Evolutionary conservation across 2,888 invertebrate genomes (phyloP).

Genomic region (Chrysodeixis includens): DNA sequence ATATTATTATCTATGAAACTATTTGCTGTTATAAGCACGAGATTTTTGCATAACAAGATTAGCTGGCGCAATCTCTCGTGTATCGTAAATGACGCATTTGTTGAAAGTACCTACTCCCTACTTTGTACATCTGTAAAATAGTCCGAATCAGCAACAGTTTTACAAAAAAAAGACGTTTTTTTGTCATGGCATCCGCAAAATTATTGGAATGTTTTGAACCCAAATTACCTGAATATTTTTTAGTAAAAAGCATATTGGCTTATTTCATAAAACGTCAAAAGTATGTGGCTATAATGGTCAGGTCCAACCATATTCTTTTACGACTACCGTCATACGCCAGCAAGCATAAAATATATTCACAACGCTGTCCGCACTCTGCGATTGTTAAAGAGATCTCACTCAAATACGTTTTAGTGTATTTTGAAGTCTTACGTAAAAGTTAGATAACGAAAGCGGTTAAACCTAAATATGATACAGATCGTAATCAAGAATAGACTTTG

Average conservation of each 20-base stretch:
- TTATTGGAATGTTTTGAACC: too few species aligned
- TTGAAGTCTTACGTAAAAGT: constrained; percentile 14
- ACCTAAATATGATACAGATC: neutral
- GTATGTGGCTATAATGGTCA: neutral
- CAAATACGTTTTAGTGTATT: neutral
- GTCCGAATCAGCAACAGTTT: too few species aligned
- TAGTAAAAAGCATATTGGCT: neutral
- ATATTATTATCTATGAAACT: constrained; percentile 22
- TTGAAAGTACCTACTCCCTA: too few species aligned
- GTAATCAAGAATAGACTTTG: neutral
- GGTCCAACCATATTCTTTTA: constrained; percentile 17
- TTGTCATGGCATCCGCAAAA: too few species aligned
- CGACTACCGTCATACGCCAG: constrained; percentile 18
- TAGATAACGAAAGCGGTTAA: neutral
- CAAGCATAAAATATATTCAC: constrained; percentile 38
- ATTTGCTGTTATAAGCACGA: constrained; percentile 6
- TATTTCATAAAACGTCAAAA: constrained; percentile 3
- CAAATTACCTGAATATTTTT: too few species aligned
- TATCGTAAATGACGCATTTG: too few species aligned
- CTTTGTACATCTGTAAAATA: too few species aligned
- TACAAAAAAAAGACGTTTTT: too few species aligned
- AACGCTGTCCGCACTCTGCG: constrained; percentile 10
- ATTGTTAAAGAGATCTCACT: constrained; percentile 21
- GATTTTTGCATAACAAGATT: neutral
- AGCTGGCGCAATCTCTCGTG: neutral